phyloP scores from a whole-genome alignment of 2,888 invertebrate species.

The Eilema sororculum region DNA sequence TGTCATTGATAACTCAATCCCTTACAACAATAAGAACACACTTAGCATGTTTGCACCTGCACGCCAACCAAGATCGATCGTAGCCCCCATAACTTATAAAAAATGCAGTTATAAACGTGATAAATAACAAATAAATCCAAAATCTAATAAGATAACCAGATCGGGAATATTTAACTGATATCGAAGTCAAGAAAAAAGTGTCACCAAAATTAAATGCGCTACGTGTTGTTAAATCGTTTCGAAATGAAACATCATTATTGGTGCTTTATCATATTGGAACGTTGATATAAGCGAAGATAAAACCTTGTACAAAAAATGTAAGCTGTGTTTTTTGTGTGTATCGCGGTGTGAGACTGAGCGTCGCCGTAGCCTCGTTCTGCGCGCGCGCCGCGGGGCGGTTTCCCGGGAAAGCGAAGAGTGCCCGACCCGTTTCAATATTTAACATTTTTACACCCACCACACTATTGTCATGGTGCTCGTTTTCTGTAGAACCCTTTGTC shows the following conservation, averaged over 20 bases:
- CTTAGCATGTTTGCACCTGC: slow-evolving; percentile 87
- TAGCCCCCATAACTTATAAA: slow-evolving; percentile 69
- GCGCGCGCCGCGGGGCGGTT: slow-evolving; percentile 82
- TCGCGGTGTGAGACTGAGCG: slow-evolving; percentile 81
- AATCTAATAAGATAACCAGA: slow-evolving; percentile 49
- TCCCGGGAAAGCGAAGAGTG: slow-evolving; percentile 79
- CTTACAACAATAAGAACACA: slow-evolving; percentile 86
- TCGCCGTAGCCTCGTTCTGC: slow-evolving; percentile 65
- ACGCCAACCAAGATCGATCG: slow-evolving; percentile 72
- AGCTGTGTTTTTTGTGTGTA: slow-evolving; percentile 78
- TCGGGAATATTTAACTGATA: slow-evolving; percentile 47
- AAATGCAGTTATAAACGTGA: slow-evolving; percentile 53
- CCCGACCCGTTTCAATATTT: slow-evolving; percentile 81
- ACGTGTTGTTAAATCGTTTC: slow-evolving; percentile 77
- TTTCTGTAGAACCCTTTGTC: slow-evolving; percentile 80
- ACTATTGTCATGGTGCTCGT: slow-evolving; percentile 73
- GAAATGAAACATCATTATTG: slow-evolving; percentile 86
- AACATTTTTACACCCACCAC: slow-evolving; percentile 82
- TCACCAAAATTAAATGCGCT: slow-evolving; percentile 71
- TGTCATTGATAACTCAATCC: slow-evolving; percentile 86
- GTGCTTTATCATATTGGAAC: slow-evolving; percentile 82
- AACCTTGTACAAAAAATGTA: slow-evolving; percentile 69
- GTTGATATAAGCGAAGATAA: slow-evolving; percentile 82
- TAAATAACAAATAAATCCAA: slow-evolving; percentile 48
- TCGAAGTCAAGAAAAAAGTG: slow-evolving; percentile 62